Conservation (phyloP, 2,113 vertebrate species). For the Artemisiospiza belli region DNA sequence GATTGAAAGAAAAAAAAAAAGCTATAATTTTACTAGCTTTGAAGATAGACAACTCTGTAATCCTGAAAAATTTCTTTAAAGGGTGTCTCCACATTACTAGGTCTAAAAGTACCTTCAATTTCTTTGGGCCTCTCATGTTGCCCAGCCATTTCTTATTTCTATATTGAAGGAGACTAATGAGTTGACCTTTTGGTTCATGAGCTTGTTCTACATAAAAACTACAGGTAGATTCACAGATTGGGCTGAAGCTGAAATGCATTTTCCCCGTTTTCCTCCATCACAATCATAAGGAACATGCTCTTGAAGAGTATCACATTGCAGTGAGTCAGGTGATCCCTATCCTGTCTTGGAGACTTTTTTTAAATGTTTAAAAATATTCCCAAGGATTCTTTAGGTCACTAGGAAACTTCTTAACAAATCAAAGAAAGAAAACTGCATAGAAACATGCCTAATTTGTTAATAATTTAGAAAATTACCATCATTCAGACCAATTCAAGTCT, state of each 20-base stretch:
- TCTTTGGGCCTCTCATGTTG: neutral
- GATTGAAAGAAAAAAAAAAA: neutral
- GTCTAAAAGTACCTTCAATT: neutral
- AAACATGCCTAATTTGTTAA: conserved; percentile 70
- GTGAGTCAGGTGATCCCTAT: neutral
- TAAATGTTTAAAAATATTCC: neutral
- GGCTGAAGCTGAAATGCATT: neutral
- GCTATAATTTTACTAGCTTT: neutral
- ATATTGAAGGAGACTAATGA: neutral
- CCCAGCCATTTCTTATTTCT: neutral
- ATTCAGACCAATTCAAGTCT: conserved; percentile 75
- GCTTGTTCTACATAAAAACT: neutral
- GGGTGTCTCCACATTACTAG: neutral
- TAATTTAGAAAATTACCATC: conserved; percentile 73
- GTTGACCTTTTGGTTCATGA: neutral
- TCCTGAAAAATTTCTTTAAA: neutral
- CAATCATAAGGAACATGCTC: accelerated
- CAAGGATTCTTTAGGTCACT: neutral
- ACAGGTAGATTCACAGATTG: neutral
- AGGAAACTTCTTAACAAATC: conserved; percentile 19
- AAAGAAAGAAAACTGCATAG: conserved; percentile 24
- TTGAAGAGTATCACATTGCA: neutral
- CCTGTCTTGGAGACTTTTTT: neutral
- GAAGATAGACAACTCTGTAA: neutral
- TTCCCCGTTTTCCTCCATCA: neutral